Evolutionary conservation across 2,888 invertebrate genomes (phyloP), one percentile per base, ranked within the genome.

Genomic region (Megaustenia siamemsis): DNA sequence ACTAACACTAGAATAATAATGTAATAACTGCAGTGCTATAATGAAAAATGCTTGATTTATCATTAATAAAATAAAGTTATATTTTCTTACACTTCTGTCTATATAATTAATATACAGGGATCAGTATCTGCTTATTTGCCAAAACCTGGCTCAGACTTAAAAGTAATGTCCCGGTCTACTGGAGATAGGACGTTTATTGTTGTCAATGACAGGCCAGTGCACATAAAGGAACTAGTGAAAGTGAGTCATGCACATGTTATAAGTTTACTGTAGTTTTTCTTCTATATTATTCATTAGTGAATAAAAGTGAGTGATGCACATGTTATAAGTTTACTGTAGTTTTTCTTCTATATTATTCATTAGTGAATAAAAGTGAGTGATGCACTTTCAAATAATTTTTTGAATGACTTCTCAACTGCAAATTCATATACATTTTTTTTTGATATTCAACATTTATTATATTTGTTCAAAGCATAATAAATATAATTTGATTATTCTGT

Each of bases 171-270:
- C 75, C 86, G 91, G 71, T 86, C 91, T 12, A 86, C 88, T 15
- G 88, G 90, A 63, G 94, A 94, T 82, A 90, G 93, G 86, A 90
- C 93, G 40, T 93, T 94, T 90, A 90, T 95, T 80, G 95, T 95
- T 89, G 93, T 96, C 28, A 96, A 96, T 91, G 93, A 94, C 77
- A 93, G 96, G 86, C 95, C 95, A 32, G 94, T 96, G 6, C 91
- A 91, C 83, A 91, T 95, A 77, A 95, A 95, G 89, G 94, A 95
- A 84, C 92, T 96, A 83, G 95, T 95, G 90, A 95, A 95, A 94
- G 96, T 95, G 93, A 82, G 76, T 73, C 5, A 8, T 18, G 56
- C 21, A 4, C n/a, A 28, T 71, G 43, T 35, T 5, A 1, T 38
- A n/a, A n/a, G n/a, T n/a, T n/a, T n/a, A n/a, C n/a, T n/a, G n/a